Conservation (phyloP, 2,797 vertebrate species). For the Acrossocheilus fasciatus region DNA sequence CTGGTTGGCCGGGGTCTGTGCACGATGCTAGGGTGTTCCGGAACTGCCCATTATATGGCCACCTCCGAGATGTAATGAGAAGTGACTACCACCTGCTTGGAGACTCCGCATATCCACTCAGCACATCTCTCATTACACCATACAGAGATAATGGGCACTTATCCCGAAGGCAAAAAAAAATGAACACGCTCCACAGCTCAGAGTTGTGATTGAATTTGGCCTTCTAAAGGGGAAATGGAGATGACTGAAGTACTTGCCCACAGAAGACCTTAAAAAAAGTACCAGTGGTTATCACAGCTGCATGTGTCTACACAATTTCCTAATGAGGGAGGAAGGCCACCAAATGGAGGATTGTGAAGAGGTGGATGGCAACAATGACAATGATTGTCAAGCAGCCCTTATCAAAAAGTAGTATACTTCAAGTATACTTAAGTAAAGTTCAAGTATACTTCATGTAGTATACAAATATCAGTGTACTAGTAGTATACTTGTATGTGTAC, state of each 20-base stretch:
- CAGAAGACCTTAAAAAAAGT: neutral
- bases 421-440: too few relatives aligned
- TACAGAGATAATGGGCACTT: neutral
- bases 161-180: neutral
- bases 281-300: neutral
- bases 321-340: neutral
- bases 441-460: too few relatives aligned
- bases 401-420: too few relatives aligned
- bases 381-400: neutral
- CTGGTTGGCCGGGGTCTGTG: neutral
- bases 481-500: too few relatives aligned
- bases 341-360: neutral
- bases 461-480: too few relatives aligned
- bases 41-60: neutral
- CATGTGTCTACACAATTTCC: neutral
- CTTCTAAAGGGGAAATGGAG: conserved; percentile 4
- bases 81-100: neutral
- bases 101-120: neutral
- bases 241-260: neutral
- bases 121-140: conserved; percentile 3
- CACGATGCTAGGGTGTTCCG: conserved; percentile 5
- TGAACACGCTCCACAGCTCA: neutral
- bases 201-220: neutral
- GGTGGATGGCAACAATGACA: neutral
- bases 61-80: neutral